These are phyloP conservation scores for Myiagra hebetior DNA, from an alignment of 2,113 vertebrate genomes.

Conservation along the genomic window DNA sequence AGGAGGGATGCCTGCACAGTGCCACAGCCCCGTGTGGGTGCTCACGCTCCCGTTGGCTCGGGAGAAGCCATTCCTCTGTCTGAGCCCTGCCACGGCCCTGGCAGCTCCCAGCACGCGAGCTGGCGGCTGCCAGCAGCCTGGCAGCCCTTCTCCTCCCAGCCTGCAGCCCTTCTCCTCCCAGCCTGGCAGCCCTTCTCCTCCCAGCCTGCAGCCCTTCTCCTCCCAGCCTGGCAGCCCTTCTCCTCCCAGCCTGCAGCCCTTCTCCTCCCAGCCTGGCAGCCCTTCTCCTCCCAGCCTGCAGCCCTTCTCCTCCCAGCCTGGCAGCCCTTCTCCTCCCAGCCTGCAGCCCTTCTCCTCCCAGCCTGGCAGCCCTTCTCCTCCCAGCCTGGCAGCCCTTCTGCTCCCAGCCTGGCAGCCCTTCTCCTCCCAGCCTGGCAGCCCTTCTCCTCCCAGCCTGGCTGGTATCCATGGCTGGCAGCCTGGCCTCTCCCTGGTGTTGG, in stretches of 20 bases:
- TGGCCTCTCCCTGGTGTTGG: not conserved
- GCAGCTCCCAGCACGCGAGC: not conserved
- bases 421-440: not conserved
- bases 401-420: not conserved
- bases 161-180: not conserved
- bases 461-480: accelerated
- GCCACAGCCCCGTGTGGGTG: not conserved
- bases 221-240: not conserved
- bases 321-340: not conserved
- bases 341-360: not conserved
- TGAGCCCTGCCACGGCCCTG: not conserved
- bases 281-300: not conserved
- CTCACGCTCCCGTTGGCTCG: accelerated
- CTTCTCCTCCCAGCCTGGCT: not conserved
- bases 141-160: not conserved
- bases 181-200: too few species aligned
- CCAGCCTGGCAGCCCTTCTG: not conserved
- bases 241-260: not conserved
- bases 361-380: not conserved
- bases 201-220: not conserved
- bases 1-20: accelerated
- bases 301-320: not conserved
- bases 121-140: not conserved
- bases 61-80: not conserved
- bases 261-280: not conserved